Conservation (phyloP, 30 jellyfish, hydroid and myxozoan species). For the Haliclystus octoradiatus region DNA sequence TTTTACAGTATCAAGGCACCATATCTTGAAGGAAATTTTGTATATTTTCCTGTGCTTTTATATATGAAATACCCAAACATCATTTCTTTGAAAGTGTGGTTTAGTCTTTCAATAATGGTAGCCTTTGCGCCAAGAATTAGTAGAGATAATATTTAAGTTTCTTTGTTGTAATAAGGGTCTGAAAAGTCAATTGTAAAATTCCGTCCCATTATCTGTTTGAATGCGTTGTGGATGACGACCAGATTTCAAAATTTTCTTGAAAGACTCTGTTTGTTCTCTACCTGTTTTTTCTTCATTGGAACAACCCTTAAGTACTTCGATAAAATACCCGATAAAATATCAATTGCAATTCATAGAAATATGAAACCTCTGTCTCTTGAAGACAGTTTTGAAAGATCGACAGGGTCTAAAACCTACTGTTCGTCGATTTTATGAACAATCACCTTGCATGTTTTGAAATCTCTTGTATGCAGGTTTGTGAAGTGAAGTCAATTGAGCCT, state of each 20-base stretch:
- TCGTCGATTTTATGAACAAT: background rate
- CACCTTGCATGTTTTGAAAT: background rate
- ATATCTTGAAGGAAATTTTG: background rate
- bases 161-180: background rate
- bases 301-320: background rate
- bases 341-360: background rate
- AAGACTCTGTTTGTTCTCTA: background rate
- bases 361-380: background rate
- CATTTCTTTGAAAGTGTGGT: background rate
- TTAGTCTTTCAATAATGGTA: background rate
- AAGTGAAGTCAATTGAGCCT: too few relatives aligned
- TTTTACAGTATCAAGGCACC: background rate
- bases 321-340: too few relatives aligned
- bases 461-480: background rate
- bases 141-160: background rate
- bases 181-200: background rate
- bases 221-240: background rate
- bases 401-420: background rate
- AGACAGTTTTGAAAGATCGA: background rate
- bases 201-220: background rate
- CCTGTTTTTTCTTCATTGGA: background rate
- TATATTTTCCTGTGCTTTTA: background rate
- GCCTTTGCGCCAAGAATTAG: background rate
- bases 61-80: background rate
- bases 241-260: background rate